Evolutionary conservation across 2,113 vertebrate species (phyloP).

Genomic region (Chaenogobius annularis): DNA sequence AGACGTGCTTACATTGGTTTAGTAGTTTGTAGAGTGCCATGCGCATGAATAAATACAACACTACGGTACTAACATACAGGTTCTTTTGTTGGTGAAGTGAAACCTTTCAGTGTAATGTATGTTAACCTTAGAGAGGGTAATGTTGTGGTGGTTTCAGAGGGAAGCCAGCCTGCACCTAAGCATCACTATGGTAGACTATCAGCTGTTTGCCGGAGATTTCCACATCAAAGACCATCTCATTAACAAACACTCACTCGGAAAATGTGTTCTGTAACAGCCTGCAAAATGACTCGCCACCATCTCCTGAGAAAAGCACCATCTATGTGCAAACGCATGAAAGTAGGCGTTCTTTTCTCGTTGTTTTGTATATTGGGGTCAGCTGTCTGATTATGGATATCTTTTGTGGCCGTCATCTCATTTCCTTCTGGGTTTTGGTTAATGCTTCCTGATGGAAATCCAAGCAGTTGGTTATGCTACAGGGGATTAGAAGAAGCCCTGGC

Average conservation of each 20-base stretch:
- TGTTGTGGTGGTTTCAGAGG: conserved; percentile 22
- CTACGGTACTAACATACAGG: background rate
- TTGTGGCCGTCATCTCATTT: conserved; percentile 38
- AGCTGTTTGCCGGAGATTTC: conserved; percentile 61
- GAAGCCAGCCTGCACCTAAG: conserved; percentile 32
- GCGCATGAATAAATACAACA: too few species aligned
- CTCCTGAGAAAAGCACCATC: conserved; percentile 34
- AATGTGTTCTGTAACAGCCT: conserved; percentile 66
- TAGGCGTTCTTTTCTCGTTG: background rate
- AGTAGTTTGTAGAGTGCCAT: background rate
- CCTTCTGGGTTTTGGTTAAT: conserved; percentile 39
- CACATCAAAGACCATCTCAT: conserved; percentile 75
- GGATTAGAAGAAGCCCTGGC: conserved; percentile 40
- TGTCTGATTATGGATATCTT: conserved; percentile 45
- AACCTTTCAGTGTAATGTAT: too few species aligned
- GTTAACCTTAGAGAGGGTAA: too few species aligned
- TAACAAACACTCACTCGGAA: conserved; percentile 62
- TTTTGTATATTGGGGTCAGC: conserved; percentile 20
- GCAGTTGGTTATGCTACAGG: conserved; percentile 25
- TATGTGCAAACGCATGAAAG: conserved; percentile 1
- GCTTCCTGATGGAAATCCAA: conserved; percentile 49
- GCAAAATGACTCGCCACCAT: conserved; percentile 50
- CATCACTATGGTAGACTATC: conserved; percentile 62
- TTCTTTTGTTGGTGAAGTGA: too few species aligned
- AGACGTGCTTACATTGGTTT: background rate